Evolutionary conservation across 2,888 invertebrate genomes (phyloP).

Genomic region (Nebria salina): DNA sequence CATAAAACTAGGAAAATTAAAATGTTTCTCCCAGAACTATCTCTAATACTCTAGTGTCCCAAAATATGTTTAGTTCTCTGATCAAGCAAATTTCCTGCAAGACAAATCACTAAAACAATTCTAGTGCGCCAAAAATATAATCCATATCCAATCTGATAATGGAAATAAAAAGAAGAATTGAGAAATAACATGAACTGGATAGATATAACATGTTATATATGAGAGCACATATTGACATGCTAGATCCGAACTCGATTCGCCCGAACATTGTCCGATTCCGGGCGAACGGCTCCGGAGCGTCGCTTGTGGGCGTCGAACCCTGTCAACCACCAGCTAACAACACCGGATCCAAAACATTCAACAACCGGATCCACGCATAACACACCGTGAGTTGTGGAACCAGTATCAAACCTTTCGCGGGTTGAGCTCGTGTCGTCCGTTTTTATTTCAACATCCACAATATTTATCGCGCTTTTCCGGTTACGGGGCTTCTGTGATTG

Average conservation of each 20-base stretch:
- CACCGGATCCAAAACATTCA: not conserved
- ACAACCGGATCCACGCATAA: not conserved
- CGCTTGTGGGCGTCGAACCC: slow-evolving; percentile 18
- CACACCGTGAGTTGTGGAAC: not conserved
- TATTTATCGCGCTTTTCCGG: not conserved
- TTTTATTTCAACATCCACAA: not conserved
- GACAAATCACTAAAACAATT: not conserved
- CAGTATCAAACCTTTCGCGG: not conserved
- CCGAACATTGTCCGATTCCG: slow-evolving; percentile 9
- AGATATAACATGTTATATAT: not conserved
- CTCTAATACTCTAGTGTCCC: too few species aligned
- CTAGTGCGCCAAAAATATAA: not conserved
- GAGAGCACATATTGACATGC: not conserved
- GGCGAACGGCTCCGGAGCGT: slow-evolving; percentile 24
- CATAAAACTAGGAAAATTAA: too few species aligned
- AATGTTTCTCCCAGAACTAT: too few species aligned
- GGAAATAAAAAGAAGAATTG: not conserved
- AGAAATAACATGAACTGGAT: not conserved
- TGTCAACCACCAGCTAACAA: not conserved
- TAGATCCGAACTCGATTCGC: not conserved
- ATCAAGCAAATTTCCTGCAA: too few species aligned
- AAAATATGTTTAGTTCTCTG: too few species aligned
- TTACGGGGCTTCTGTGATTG: not conserved
- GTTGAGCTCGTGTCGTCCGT: not conserved
- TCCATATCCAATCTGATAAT: not conserved